Conservation (phyloP, 2,888 invertebrate species). For the Asteroscopus sphinx region DNA sequence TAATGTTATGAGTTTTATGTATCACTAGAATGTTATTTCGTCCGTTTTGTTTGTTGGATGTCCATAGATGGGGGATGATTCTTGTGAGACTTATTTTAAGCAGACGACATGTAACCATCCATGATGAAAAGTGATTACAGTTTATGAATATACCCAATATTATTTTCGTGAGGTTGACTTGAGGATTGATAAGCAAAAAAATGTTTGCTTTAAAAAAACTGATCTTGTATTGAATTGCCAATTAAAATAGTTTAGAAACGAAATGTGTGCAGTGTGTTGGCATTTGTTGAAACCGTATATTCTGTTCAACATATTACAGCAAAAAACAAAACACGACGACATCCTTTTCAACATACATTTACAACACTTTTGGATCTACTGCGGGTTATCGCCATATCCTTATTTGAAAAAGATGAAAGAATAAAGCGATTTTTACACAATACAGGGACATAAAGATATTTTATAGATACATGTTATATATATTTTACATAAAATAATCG, state of each 20-base stretch:
- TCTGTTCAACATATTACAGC: slow-evolving; percentile 59
- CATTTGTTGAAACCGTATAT: slow-evolving; percentile 68
- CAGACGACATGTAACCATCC: too few species aligned
- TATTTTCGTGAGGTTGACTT: slow-evolving; percentile 26
- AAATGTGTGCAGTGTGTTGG: slow-evolving; percentile 89
- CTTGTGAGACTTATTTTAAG: slow-evolving; percentile 12
- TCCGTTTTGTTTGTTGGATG: slow-evolving; percentile 20
- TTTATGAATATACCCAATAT: slow-evolving; percentile 1
- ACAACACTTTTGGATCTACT: slow-evolving; percentile 87
- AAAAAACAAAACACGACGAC: slow-evolving; percentile 63
- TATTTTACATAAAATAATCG: slow-evolving; percentile 62
- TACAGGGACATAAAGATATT: slow-evolving; percentile 56
- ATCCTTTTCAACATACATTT: slow-evolving; percentile 72
- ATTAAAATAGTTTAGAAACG: slow-evolving; percentile 50
- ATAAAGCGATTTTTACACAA: slow-evolving; percentile 63
- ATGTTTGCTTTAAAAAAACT: slow-evolving; percentile 33
- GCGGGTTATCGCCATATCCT: slow-evolving; percentile 55
- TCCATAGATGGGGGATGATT: slow-evolving; percentile 32
- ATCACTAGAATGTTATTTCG: slow-evolving; percentile 25
- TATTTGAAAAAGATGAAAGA: slow-evolving; percentile 47
- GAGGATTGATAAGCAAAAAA: slow-evolving; percentile 36
- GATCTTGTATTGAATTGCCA: slow-evolving; percentile 62
- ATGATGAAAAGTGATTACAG: too few species aligned
- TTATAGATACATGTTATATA: slow-evolving; percentile 48
- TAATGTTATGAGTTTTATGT: slow-evolving; percentile 26